Evolutionary conservation across 2,113 vertebrate species (phyloP), one percentile per base, ranked within the genome.

Genomic region (Murina feae): DNA sequence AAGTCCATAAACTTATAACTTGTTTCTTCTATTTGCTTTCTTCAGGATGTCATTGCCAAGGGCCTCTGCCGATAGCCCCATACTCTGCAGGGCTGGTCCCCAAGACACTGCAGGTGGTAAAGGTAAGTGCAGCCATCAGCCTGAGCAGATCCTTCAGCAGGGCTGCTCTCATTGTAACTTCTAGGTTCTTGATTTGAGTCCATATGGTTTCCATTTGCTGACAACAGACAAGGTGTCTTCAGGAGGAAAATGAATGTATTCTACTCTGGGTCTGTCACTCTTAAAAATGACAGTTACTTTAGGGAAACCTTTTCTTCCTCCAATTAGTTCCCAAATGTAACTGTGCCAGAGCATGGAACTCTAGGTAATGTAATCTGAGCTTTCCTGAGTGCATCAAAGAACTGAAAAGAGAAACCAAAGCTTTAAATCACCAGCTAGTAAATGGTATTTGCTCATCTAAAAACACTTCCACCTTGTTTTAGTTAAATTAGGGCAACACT

Each of bases 11-110:
- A 9, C 1, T n/a, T 2, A 0, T 35, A 53, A 58, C 1, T 83
- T 90, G 51, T 96, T 35, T 96, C 30, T 98, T 39, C 37, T 84
- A 5, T 30, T 35, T 93, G 28, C 78, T 87, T 95, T 58, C 85
- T 84, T 53, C 63, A 95, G 97, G 76, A 58, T 68, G n/a, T 66
- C 96, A 51, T 55, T 96, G 53, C 79, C 89, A 58, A 97, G 80
- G 20, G 53, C 16, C 47, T 83, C 84, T 44, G 71, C 94, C 91
- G 63, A 28, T 32, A 1, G 7, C 18, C 90, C 86, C 32, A 78
- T 74, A 12, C 88, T 63, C 79, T 32, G 30, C 53, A 35, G 35
- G 1, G 4, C 72, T 82, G 63, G 69, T 32, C 82, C 95, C 87
- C 89, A 39, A 39, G 90, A 35, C 9, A n/a, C 88, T 47, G 2